phyloP scores from a whole-genome alignment of 92 coral and sea anemone genomes.

The Epizoanthus rinbou region DNA sequence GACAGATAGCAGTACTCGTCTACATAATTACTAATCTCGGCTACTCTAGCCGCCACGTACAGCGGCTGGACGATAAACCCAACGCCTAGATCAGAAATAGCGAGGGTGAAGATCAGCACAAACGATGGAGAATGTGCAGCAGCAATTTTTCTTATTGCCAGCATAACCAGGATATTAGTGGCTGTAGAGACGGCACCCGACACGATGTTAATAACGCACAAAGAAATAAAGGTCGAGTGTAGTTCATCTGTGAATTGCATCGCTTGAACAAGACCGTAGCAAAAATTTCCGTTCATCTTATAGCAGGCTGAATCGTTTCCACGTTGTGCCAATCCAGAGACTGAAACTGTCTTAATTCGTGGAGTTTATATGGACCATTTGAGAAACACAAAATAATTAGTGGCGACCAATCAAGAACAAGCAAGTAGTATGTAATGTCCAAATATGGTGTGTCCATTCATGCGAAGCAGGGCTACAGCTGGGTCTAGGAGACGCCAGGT shows the following conservation, averaged over 20 bases:
- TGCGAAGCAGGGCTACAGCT: too few species aligned
- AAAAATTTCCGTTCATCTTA: neutral
- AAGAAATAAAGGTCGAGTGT: neutral
- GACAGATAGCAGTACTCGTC: slow-evolving; percentile 4
- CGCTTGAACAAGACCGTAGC: neutral
- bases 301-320: too few species aligned
- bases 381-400: too few species aligned
- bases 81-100: slow-evolving; percentile 13
- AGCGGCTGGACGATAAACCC: slow-evolving; percentile 26
- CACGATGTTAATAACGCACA: neutral
- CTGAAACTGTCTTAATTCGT: too few species aligned
- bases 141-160: neutral
- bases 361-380: too few species aligned
- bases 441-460: too few species aligned
- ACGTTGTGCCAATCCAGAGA: too few species aligned
- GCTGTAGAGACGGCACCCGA: slow-evolving; percentile 16
- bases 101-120: slow-evolving; percentile 11
- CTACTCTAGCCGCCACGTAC: slow-evolving; percentile 11
- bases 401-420: too few species aligned
- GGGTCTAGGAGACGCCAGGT: too few species aligned
- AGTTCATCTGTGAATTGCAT: neutral
- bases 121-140: slow-evolving; percentile 19
- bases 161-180: slow-evolving; percentile 3
- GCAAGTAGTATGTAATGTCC: too few species aligned
- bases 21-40: neutral